A percentile compares a stretch with the other conserved stretches of the same genome.
Conservation (phyloP, 2,113 vertebrate species). For the Sylvicapra grimmia region DNA sequence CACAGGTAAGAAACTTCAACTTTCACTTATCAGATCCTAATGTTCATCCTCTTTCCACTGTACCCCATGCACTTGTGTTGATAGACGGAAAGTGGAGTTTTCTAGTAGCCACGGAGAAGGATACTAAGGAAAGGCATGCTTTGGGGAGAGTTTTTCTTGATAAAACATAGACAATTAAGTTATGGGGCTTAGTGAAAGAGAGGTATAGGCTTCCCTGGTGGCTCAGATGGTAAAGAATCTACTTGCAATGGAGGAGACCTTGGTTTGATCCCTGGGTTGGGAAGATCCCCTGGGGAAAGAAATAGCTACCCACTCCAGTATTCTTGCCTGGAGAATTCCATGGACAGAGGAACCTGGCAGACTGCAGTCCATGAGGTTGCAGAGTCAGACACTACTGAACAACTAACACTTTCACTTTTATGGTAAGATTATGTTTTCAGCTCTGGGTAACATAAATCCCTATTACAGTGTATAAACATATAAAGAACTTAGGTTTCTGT, state of each 20-base stretch:
- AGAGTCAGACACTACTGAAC: background rate
- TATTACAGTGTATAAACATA: background rate
- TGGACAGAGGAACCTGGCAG: background rate
- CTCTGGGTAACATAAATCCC: background rate
- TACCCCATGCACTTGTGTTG: background rate
- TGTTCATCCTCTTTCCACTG: background rate
- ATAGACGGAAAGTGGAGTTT: background rate
- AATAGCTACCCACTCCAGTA: background rate
- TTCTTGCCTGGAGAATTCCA: background rate
- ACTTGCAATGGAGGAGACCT: background rate
- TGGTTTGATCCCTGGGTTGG: background rate
- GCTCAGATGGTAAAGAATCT: background rate
- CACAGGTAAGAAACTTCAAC: fast-evolving
- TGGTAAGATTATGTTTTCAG: background rate
- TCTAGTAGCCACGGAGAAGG: background rate
- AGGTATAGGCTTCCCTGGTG: background rate
- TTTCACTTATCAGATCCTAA: fast-evolving
- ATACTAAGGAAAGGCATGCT: background rate
- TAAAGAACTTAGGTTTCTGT: background rate
- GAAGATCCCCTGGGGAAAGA: background rate
- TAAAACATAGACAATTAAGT: background rate
- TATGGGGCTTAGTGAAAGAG: background rate
- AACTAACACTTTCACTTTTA: background rate
- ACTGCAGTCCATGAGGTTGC: background rate
- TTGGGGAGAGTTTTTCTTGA: background rate